Conservation (phyloP, 2,797 vertebrate species). For the Salarias fasciatus region DNA sequence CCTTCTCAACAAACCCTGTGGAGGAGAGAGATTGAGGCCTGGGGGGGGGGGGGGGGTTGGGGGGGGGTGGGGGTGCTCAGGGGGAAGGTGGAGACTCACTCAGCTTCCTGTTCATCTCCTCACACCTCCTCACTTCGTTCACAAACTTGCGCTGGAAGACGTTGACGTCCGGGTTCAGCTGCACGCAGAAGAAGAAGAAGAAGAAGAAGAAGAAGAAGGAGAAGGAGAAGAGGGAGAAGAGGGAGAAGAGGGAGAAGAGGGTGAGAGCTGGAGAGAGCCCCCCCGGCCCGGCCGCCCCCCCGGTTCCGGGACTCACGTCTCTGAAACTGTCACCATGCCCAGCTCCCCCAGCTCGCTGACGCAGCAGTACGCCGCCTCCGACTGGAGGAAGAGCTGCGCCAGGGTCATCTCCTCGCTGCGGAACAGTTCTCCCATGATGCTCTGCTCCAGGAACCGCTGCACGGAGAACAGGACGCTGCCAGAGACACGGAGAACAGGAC, state of each 20-base stretch:
- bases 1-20: conserved; percentile 98
- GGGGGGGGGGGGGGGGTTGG: no score
- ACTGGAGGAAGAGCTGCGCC: conserved; percentile 96
- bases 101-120: conserved; percentile 98
- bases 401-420: conserved; percentile 97
- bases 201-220: no score
- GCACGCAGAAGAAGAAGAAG: conserved; percentile 35
- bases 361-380: conserved; percentile 96
- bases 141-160: conserved; percentile 99
- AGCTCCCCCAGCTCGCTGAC: conserved; percentile 98
- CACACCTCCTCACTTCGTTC: conserved; percentile 96
- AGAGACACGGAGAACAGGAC: no score
- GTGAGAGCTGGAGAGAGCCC: no score
- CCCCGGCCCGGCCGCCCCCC: no score
- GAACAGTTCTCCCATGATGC: conserved; percentile 94
- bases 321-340: conserved; percentile 98
- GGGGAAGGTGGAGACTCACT: no score
- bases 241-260: no score
- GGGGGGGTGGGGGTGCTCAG: no score
- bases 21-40: conserved; percentile 3
- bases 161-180: conserved; percentile 97
- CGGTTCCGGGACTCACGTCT: conserved; percentile 91
- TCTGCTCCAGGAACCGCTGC: conserved; percentile 4
- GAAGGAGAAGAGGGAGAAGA: no score
- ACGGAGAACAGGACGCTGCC: not conserved